These are phyloP conservation scores for Lutjanus erythropterus DNA, from an alignment of 2,113 vertebrate species.

Conservation along the genomic window DNA sequence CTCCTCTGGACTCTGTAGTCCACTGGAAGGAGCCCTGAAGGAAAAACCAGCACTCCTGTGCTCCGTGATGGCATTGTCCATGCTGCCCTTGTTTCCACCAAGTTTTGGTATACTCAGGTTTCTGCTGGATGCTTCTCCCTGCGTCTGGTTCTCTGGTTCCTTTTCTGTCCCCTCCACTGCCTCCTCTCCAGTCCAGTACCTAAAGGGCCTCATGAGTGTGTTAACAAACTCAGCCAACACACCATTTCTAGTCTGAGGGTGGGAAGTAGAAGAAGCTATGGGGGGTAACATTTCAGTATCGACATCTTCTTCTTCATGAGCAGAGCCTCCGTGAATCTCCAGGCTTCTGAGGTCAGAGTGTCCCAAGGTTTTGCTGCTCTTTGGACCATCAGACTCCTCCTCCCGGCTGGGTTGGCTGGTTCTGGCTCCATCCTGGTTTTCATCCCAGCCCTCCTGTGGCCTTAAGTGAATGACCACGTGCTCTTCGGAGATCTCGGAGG, in stretches of 20 bases:
- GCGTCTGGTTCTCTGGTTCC: slow-evolving; percentile 50
- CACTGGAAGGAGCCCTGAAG: slow-evolving; percentile 45
- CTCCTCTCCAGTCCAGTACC: slow-evolving; percentile 69
- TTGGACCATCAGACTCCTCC: slow-evolving; percentile 34
- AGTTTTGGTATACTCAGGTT: slow-evolving; percentile 63
- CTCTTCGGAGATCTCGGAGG: slow-evolving; percentile 85
- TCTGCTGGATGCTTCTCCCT: slow-evolving; percentile 37
- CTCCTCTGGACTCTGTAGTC: slow-evolving; percentile 55
- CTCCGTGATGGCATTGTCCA: slow-evolving; percentile 80
- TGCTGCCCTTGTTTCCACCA: slow-evolving; percentile 65
- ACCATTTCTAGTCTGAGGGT: slow-evolving; percentile 73
- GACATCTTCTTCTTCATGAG: slow-evolving; percentile 73
- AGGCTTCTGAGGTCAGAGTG: slow-evolving; percentile 52
- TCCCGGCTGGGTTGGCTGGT: slow-evolving; percentile 18
- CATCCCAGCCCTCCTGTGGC: slow-evolving; percentile 61
- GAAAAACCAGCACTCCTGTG: slow-evolving; percentile 47
- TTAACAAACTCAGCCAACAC: slow-evolving; percentile 82
- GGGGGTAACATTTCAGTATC: slow-evolving; percentile 45
- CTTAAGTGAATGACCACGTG: slow-evolving; percentile 80
- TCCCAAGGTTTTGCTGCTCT: slow-evolving; percentile 37
- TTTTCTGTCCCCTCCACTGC: slow-evolving; percentile 28
- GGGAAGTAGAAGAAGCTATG: slow-evolving; percentile 56
- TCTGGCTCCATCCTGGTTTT: slow-evolving; percentile 18
- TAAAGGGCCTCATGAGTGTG: slow-evolving; percentile 82
- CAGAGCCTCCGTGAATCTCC: slow-evolving; percentile 76